Conservation (phyloP, 2,888 invertebrate genomes). For the Pemphredon lugubris region DNA sequence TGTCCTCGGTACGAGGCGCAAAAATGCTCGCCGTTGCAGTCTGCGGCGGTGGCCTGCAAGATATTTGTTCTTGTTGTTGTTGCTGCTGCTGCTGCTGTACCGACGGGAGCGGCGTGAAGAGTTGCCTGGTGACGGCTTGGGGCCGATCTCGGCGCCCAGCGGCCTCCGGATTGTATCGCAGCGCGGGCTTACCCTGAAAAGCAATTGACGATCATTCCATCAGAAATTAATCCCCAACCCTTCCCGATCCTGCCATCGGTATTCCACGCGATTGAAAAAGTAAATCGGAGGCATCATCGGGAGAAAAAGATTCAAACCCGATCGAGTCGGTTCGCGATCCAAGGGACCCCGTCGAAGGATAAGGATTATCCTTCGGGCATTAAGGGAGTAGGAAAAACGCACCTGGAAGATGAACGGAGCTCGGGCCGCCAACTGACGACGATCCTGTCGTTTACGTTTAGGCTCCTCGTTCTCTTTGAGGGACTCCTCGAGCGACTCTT, state of each 20-base stretch:
- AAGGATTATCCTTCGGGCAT: no score
- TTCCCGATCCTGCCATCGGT: no score
- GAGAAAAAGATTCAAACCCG: no score
- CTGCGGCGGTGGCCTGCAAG: conserved; percentile 82
- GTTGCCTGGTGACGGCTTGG: conserved; percentile 66
- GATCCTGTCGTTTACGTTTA: conserved; percentile 23
- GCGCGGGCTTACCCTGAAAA: conserved; percentile 69
- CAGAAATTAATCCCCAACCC: no score
- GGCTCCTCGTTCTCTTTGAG: conserved; percentile 57
- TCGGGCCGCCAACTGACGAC: not conserved
- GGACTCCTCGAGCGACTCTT: conserved; percentile 45
- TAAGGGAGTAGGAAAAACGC: no score
- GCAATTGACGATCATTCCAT: not conserved
- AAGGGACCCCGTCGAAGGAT: no score
- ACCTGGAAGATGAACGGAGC: conserved; percentile 69
- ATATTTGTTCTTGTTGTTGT: conserved; percentile 37
- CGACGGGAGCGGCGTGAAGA: conserved; percentile 64
- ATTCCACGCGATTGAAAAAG: no score
- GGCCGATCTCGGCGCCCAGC: conserved; percentile 51
- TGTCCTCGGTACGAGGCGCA: conserved; percentile 92
- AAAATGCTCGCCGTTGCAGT: conserved; percentile 90
- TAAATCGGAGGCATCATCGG: no score
- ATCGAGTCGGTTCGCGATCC: no score
- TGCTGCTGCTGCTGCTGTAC: conserved; percentile 55
- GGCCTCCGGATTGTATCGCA: conserved; percentile 62